Percentiles rank a stretch among this genome's conserved stretches.
Evolutionary conservation across 2,797 vertebrate genomes (phyloP).

Genomic region (Catamblyrhynchus diadema): DNA sequence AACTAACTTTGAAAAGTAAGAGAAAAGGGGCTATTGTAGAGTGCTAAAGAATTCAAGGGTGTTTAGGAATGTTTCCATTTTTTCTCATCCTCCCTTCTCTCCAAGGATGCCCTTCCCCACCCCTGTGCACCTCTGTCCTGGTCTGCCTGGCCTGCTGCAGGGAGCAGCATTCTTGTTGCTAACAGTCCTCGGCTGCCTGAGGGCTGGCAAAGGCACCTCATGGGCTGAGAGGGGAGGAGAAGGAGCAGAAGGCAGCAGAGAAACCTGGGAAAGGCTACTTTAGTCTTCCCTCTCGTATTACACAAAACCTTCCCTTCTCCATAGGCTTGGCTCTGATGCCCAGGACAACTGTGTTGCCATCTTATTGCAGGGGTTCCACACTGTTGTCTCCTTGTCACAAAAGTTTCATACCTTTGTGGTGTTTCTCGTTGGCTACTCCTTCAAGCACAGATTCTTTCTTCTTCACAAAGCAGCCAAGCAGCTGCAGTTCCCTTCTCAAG

Average conservation of each 20-base stretch:
- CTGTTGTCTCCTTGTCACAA: too few relatives aligned
- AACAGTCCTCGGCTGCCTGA: background rate
- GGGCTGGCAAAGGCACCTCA: background rate
- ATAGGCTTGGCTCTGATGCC: background rate
- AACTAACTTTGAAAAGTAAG: background rate
- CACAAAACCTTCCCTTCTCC: background rate
- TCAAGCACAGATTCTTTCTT: too few relatives aligned
- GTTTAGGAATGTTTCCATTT: background rate
- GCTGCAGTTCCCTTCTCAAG: too few relatives aligned
- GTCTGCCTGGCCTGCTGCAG: background rate
- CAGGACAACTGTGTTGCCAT: fast-evolving
- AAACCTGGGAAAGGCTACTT: background rate
- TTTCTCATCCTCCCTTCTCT: background rate
- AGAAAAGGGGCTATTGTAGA: background rate
- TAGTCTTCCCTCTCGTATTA: background rate
- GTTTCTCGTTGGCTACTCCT: too few relatives aligned
- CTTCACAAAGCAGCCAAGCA: too few relatives aligned
- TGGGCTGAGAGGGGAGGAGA: background rate
- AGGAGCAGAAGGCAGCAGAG: background rate
- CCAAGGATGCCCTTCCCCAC: fast-evolving
- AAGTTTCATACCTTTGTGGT: too few relatives aligned
- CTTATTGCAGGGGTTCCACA: too few relatives aligned
- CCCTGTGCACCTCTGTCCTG: background rate
- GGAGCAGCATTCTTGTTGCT: background rate
- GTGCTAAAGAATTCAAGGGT: background rate